These are phyloP conservation scores for Jordanella pulchra DNA, from an alignment of 2,797 vertebrate species.

Conservation along the genomic window DNA sequence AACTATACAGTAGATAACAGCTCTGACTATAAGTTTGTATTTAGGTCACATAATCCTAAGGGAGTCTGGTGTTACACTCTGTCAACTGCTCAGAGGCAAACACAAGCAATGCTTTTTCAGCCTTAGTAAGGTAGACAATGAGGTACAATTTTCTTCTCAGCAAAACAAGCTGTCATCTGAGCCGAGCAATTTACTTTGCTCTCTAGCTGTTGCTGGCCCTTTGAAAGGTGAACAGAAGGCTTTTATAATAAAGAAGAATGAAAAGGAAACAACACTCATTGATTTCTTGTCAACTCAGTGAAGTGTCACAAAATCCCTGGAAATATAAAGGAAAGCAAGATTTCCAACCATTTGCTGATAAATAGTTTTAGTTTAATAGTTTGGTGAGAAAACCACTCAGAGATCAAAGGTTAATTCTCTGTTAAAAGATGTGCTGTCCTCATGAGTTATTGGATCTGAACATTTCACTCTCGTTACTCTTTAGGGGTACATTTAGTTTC, in stretches of 20 bases:
- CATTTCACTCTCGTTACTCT: not conserved
- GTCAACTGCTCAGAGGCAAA: not conserved
- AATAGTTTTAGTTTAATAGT: not conserved
- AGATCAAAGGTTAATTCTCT: not conserved
- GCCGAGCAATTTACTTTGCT: not conserved
- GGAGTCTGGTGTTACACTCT: not conserved
- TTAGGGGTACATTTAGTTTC: not conserved
- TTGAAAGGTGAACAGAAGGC: not conserved
- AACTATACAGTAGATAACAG: not conserved
- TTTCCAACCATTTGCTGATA: not conserved
- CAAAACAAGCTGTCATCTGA: constrained; percentile 6
- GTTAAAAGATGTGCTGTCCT: too few species aligned
- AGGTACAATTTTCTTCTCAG: not conserved
- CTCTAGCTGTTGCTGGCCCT: not conserved
- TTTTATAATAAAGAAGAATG: not conserved
- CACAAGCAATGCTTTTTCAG: constrained; percentile 3
- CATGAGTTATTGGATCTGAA: too few species aligned
- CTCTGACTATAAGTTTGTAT: not conserved
- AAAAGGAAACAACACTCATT: not conserved
- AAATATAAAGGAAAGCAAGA: not conserved
- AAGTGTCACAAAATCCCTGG: not conserved
- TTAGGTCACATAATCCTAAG: not conserved
- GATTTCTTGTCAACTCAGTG: not conserved
- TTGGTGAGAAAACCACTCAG: not conserved
- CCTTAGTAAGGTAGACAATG: constrained; percentile 1